A percentile compares a stretch with the other conserved stretches of the same genome.
These are phyloP conservation scores for Varanus komodoensis DNA, from an alignment of 2,113 vertebrate species.

Conservation along the genomic window DNA sequence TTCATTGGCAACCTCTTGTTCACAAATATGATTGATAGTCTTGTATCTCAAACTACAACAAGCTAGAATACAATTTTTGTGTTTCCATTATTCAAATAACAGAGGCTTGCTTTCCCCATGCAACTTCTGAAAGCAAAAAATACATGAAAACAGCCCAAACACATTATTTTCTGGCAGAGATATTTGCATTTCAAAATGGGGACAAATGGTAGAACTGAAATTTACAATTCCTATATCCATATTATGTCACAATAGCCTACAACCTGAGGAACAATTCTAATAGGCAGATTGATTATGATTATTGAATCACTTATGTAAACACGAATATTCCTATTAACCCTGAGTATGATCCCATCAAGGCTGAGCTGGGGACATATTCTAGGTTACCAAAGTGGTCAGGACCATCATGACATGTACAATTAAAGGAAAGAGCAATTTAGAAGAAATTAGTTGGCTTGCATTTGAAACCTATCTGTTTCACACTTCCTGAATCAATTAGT, in stretches of 20 bases:
- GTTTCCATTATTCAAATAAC: conserved; percentile 13
- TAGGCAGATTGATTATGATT: neutral
- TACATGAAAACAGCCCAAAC: neutral
- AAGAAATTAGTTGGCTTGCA: too few species aligned
- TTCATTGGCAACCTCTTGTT: neutral
- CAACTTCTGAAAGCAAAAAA: neutral
- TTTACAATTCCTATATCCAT: neutral
- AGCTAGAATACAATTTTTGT: conserved; percentile 1
- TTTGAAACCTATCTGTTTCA: too few species aligned
- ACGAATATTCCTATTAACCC: neutral
- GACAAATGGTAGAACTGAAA: neutral
- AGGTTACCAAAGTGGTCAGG: too few species aligned
- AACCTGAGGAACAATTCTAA: too few species aligned
- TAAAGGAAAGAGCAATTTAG: too few species aligned
- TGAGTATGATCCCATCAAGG: neutral
- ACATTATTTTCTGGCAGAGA: neutral
- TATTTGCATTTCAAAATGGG: neutral
- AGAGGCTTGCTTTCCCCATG: neutral
- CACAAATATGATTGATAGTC: conserved; percentile 11
- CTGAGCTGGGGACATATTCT: too few species aligned
- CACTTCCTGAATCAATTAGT: too few species aligned
- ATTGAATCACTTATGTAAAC: too few species aligned
- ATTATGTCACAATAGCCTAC: neutral
- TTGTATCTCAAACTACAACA: neutral
- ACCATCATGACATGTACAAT: too few species aligned